A percentile compares a stretch with the other conserved stretches of the same genome.
These are phyloP conservation scores for Caenorhabditis drosophilae DNA, from an alignment of 2,888 invertebrate genomes.

Conservation along the genomic window DNA sequence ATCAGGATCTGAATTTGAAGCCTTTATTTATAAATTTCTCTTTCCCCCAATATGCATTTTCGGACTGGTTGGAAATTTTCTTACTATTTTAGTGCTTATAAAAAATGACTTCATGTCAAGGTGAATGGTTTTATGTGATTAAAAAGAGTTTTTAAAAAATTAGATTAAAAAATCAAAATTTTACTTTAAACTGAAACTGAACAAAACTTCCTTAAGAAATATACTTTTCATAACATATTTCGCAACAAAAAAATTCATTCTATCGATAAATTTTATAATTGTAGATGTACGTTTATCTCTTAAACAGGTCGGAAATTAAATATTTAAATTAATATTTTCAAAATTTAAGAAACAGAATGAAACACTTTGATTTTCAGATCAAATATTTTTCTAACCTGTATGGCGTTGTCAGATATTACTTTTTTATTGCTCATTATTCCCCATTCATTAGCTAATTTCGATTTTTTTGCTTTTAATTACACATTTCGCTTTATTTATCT, in stretches of 20 bases:
- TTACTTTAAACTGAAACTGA: too few species aligned
- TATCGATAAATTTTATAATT: too few species aligned
- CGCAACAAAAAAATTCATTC: too few species aligned
- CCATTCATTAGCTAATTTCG: conserved; percentile 64
- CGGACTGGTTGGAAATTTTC: conserved; percentile 56
- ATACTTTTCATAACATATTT: too few species aligned
- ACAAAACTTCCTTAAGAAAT: too few species aligned
- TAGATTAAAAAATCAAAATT: background rate
- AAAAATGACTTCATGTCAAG: conserved; percentile 61
- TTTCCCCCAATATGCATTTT: conserved; percentile 54
- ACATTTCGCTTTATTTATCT: conserved; percentile 60
- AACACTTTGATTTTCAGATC: conserved; percentile 57
- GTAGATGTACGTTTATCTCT: too few species aligned
- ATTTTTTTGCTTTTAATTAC: conserved; percentile 49
- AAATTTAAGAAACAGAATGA: too few species aligned
- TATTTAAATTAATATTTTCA: too few species aligned
- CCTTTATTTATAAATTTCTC: conserved; percentile 52
- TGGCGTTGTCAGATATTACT: conserved; percentile 64
- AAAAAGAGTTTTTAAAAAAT: background rate
- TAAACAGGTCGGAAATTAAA: too few species aligned
- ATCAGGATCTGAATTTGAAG: conserved; percentile 53
- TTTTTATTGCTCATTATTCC: conserved; percentile 63
- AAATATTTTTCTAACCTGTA: conserved; percentile 60
- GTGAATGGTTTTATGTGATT: conserved; percentile 16
- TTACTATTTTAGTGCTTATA: conserved; percentile 56